Conservation (phyloP, 2,113 vertebrate species). For the Labeo catla region DNA sequence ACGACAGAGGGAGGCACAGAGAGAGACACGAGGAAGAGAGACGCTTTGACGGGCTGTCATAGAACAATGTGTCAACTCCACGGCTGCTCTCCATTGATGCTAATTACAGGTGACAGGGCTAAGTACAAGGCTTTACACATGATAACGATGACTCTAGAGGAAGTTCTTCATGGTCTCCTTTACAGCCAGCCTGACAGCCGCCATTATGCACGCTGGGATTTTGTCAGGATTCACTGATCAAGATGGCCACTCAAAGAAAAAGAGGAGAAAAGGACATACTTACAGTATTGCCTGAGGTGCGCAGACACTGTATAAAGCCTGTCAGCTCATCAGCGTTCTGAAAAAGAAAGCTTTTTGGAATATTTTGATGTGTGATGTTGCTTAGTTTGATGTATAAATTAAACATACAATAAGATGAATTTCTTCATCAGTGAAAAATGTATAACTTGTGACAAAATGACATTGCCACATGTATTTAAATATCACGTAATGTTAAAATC, state of each 20-base stretch:
- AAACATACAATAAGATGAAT: background rate
- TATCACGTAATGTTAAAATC: background rate
- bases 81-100: slow-evolving; percentile 65
- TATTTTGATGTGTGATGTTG: background rate
- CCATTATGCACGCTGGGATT: slow-evolving; percentile 66
- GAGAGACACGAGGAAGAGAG: slow-evolving; percentile 48
- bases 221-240: slow-evolving; percentile 53
- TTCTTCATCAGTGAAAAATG: background rate
- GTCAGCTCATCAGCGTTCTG: background rate
- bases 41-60: slow-evolving; percentile 66
- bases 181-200: slow-evolving; percentile 65
- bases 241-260: slow-evolving; percentile 48
- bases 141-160: slow-evolving; percentile 70
- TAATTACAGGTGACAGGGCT: slow-evolving; percentile 77
- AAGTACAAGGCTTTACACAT: slow-evolving; percentile 70
- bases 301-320: background rate
- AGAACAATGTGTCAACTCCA: slow-evolving; percentile 64
- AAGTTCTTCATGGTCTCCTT: slow-evolving; percentile 68
- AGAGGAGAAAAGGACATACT: slow-evolving; percentile 9
- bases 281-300: background rate
- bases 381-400: background rate
- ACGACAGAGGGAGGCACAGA: slow-evolving; percentile 44
- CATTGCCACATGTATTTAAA: background rate
- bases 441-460: background rate
- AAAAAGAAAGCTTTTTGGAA: background rate